Evolutionary conservation across 2,888 invertebrate genomes (phyloP).

Genomic region (Drosophila koepferae): DNA sequence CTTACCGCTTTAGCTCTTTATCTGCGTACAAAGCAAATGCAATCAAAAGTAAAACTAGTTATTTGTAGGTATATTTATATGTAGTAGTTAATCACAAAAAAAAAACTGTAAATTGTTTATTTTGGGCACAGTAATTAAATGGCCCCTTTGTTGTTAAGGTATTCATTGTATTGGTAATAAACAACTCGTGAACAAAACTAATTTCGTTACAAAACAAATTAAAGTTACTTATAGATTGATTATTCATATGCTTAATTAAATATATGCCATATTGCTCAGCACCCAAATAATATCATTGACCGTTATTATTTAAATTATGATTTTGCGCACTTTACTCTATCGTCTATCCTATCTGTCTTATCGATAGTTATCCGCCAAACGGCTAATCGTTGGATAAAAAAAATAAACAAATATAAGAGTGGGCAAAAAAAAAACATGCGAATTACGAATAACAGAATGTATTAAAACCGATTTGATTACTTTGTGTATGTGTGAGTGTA

Average conservation of each 20-base stretch:
- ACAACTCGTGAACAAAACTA: not conserved
- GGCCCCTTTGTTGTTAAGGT: not conserved
- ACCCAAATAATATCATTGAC: not conserved
- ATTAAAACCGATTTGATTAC: constrained; percentile 17
- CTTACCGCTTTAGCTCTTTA: not conserved
- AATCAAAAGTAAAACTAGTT: not conserved
- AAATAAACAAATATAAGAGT: constrained; percentile 12
- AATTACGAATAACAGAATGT: constrained; percentile 1
- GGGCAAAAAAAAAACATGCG: constrained; percentile 21
- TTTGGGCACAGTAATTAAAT: not conserved
- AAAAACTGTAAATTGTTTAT: not conserved
- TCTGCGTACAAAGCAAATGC: not conserved
- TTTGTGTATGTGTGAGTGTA: constrained; percentile 5
- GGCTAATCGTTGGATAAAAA: constrained; percentile 17
- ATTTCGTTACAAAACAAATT: not conserved
- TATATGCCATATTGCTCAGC: not conserved
- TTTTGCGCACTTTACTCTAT: constrained; percentile 11
- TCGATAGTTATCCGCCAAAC: constrained; percentile 37
- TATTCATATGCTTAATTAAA: not conserved
- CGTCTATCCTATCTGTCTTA: not conserved
- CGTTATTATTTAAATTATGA: constrained; percentile 28
- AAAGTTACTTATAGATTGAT: not conserved
- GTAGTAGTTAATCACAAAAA: not conserved
- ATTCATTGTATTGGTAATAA: not conserved
- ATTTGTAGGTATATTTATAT: not conserved